Percentiles rank a stretch among this genome's conserved stretches.
Evolutionary conservation across 2,797 vertebrate genomes (phyloP).

Genomic region (Bufotes viridis): DNA sequence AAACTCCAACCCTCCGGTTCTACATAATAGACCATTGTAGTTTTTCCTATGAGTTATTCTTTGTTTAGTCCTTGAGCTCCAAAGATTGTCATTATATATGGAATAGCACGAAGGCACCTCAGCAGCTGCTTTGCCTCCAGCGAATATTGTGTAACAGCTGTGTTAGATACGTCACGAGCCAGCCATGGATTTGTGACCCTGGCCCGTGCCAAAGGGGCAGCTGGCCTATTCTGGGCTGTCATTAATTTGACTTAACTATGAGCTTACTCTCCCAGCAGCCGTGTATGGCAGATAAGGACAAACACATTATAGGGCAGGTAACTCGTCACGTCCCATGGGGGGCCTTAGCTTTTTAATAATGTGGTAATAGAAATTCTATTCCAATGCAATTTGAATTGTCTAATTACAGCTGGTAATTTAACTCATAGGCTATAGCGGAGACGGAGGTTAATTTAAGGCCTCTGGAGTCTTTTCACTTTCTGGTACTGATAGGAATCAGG

Average conservation of each 20-base stretch:
- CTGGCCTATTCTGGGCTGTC: conserved; percentile 79
- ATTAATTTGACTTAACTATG: conserved; percentile 80
- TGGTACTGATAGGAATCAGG: conserved; percentile 81
- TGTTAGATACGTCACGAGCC: conserved; percentile 77
- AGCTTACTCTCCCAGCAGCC: conserved; percentile 76
- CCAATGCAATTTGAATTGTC: conserved; percentile 81
- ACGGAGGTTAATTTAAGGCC: conserved; percentile 79
- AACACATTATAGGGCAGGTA: conserved; percentile 76
- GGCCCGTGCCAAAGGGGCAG: conserved; percentile 79
- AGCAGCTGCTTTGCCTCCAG: conserved; percentile 79
- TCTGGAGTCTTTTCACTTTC: conserved; percentile 77
- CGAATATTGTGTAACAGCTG: conserved; percentile 79
- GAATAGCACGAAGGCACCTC: conserved; percentile 74
- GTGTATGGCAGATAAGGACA: conserved; percentile 73
- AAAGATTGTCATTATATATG: conserved; percentile 71
- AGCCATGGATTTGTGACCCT: conserved; percentile 77
- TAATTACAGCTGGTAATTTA: conserved; percentile 82
- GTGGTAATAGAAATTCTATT: conserved; percentile 84
- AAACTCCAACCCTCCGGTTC: too few species aligned
- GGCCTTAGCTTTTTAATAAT: conserved; percentile 77
- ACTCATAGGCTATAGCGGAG: conserved; percentile 72
- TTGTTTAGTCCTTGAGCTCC: conserved; percentile 71
- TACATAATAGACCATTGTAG: not conserved
- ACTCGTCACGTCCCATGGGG: conserved; percentile 77
- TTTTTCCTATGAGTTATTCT: not conserved